phyloP scores from a whole-genome alignment of 1,140 invertebrate genomes.

The Drosophila sechellia region DNA sequence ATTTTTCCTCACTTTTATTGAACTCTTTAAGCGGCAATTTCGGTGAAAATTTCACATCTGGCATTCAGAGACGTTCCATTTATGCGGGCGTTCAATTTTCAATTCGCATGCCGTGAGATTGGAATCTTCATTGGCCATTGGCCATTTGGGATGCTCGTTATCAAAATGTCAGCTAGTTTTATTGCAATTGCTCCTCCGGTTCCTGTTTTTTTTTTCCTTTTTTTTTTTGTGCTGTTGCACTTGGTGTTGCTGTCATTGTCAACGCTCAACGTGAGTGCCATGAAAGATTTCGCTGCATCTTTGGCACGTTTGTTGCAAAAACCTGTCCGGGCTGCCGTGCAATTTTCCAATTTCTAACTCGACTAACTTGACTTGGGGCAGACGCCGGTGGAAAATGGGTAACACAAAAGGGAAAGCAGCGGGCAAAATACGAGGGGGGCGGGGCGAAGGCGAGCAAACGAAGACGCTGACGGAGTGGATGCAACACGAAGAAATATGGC shows the following conservation, averaged over 20 bases:
- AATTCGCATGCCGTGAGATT: slow-evolving; percentile 17
- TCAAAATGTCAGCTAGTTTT: slow-evolving; percentile 58
- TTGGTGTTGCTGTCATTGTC: slow-evolving; percentile 53
- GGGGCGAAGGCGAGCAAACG: slow-evolving; percentile 3
- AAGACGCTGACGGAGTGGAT: slow-evolving; percentile 17
- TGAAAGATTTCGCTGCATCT: slow-evolving; percentile 60
- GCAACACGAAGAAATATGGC: slow-evolving; percentile 65
- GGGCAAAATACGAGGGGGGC: neutral
- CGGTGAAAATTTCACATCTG: neutral
- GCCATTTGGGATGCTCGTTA: slow-evolving; percentile 66
- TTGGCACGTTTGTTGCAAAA: slow-evolving; percentile 53
- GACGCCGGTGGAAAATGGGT: slow-evolving; percentile 31
- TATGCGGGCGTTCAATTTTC: slow-evolving; percentile 3
- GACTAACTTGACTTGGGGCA: slow-evolving; percentile 45
- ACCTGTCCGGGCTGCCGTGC: slow-evolving; percentile 51
- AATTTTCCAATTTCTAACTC: slow-evolving; percentile 79
- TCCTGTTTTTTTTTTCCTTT: no score
- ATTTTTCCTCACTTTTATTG: neutral
- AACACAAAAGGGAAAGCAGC: slow-evolving; percentile 34
- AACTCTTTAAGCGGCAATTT: neutral
- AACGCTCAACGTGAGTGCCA: slow-evolving; percentile 52
- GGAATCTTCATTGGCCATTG: slow-evolving; percentile 39
- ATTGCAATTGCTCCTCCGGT: slow-evolving; percentile 6
- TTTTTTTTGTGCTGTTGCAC: slow-evolving; percentile 8
- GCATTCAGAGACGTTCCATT: neutral